Conservation (phyloP, 2,113 vertebrate species). For the Silurus glanis region DNA sequence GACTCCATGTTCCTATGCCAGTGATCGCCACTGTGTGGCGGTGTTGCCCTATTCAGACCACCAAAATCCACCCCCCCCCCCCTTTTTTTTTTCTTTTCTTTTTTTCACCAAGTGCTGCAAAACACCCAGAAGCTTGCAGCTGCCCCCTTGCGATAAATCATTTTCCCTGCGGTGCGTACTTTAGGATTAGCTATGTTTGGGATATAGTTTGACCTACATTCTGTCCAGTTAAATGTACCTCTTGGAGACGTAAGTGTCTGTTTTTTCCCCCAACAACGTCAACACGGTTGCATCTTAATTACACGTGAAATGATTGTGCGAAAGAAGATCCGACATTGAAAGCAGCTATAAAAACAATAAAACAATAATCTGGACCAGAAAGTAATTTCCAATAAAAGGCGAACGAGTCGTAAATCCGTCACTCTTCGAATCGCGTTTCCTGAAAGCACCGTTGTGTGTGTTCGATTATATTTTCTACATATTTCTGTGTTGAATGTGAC, state of each 20-base stretch:
- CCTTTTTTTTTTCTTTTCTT: not conserved
- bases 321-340: constrained; percentile 19
- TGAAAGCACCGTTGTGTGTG: not conserved
- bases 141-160: constrained; percentile 48
- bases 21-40: constrained; percentile 52
- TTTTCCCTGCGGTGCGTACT: constrained; percentile 23
- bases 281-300: constrained; percentile 40
- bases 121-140: constrained; percentile 9
- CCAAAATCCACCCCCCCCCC: not conserved
- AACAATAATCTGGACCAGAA: not conserved
- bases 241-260: constrained; percentile 15
- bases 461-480: no score
- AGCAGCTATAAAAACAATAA: constrained; percentile 10
- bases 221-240: constrained; percentile 26
- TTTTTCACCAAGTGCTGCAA: not conserved
- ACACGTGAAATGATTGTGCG: constrained; percentile 13
- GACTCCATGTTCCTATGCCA: not conserved
- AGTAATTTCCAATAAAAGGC: constrained; percentile 8
- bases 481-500: not conserved
- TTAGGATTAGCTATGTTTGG: constrained; percentile 46
- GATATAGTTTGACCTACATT: constrained; percentile 48
- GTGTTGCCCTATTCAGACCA: constrained; percentile 30
- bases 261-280: not conserved
- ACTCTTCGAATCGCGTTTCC: not conserved
- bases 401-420: constrained; percentile 30